Percentiles rank a stretch among this genome's conserved stretches.
Conservation (phyloP, 2,797 vertebrate genomes). For the Cynopterus sphinx region DNA sequence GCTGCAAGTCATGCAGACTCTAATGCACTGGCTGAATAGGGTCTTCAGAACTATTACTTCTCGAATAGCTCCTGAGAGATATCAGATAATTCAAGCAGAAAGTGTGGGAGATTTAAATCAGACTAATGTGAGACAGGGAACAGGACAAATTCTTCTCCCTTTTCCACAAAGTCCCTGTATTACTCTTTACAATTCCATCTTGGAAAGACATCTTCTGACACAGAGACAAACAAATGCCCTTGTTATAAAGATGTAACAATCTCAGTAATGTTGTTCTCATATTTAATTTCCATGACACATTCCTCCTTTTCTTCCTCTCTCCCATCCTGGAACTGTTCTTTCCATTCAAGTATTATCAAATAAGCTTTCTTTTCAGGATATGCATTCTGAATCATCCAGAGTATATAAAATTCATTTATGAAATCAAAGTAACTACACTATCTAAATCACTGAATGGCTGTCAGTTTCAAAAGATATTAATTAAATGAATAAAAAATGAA, state of each 20-base stretch:
- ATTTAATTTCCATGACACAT: not conserved
- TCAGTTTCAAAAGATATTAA: not conserved
- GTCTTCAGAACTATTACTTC: not conserved
- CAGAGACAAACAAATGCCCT: not conserved
- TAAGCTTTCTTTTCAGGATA: not conserved
- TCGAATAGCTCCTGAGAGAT: not conserved
- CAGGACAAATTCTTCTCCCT: not conserved
- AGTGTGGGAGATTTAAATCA: not conserved
- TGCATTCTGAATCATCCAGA: not conserved
- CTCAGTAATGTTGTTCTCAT: not conserved
- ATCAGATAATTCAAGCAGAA: not conserved
- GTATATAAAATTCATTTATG: not conserved
- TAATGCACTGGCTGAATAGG: fast-evolving
- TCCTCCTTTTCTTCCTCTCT: not conserved
- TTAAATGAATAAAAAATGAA: not conserved
- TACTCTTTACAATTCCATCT: not conserved
- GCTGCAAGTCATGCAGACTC: no score
- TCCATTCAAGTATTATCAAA: not conserved
- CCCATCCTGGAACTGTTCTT: not conserved
- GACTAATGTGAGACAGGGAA: not conserved
- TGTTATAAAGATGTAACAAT: not conserved
- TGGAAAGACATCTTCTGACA: not conserved
- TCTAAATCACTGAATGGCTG: not conserved
- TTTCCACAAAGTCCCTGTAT: not conserved
- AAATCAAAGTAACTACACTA: not conserved